Conservation (phyloP, 2,888 invertebrate genomes). For the Agrochola circellaris region DNA sequence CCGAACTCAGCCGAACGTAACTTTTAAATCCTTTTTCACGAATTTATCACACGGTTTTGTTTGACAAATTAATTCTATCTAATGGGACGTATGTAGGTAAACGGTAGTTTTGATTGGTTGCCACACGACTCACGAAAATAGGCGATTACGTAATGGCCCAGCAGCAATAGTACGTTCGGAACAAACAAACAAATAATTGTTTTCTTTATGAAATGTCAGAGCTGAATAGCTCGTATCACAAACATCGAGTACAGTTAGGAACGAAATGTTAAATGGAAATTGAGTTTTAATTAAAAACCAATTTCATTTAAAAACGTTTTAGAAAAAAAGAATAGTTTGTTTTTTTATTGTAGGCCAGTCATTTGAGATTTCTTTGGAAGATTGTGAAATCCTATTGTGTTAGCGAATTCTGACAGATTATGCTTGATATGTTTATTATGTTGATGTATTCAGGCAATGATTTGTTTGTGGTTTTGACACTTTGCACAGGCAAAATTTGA, state of each 20-base stretch:
- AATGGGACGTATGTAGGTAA: constrained; percentile 65
- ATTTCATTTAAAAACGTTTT: constrained; percentile 35
- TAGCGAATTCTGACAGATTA: constrained; percentile 11
- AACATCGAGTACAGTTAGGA: constrained; percentile 62
- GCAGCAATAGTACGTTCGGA: constrained; percentile 44
- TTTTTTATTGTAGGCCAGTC: constrained; percentile 10
- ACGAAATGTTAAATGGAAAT: constrained; percentile 53
- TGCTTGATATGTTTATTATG: background rate
- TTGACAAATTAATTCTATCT: constrained; percentile 65
- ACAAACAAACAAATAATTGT: constrained; percentile 68
- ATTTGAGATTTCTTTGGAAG: constrained; percentile 25
- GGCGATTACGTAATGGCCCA: constrained; percentile 50
- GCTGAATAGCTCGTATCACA: constrained; percentile 61
- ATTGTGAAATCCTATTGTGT: constrained; percentile 32
- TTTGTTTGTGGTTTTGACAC: background rate
- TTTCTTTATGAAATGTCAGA: constrained; percentile 71
- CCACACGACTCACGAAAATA: constrained; percentile 45
- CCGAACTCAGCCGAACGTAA: constrained; percentile 54
- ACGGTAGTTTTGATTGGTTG: constrained; percentile 60
- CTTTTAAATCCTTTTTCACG: constrained; percentile 50
- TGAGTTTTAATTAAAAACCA: constrained; percentile 55
- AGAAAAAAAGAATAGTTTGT: constrained; percentile 22
- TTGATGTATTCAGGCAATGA: constrained; percentile 7
- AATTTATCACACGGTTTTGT: constrained; percentile 58
- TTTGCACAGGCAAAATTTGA: background rate